phyloP scores from a whole-genome alignment of 2,888 invertebrate genomes.

The Caenorhabditis sp. region DNA sequence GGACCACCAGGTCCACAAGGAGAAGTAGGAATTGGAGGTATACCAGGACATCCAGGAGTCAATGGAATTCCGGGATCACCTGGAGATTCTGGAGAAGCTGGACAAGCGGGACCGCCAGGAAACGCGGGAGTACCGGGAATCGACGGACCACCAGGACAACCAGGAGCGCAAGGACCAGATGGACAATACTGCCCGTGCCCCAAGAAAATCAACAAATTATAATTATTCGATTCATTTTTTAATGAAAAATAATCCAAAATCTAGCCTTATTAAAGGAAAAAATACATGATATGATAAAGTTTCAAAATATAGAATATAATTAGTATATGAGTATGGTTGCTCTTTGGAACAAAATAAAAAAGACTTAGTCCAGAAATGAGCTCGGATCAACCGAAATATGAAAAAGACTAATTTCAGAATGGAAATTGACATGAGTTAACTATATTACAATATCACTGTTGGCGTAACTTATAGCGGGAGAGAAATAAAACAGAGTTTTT shows the following conservation, averaged over 20 bases:
- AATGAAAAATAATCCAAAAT: not conserved
- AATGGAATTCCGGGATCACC: conserved; percentile 35
- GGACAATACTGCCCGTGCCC: conserved; percentile 49
- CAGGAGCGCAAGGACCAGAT: conserved; percentile 36
- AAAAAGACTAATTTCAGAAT: not conserved
- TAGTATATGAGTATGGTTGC: not conserved
- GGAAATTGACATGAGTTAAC: too few relatives aligned
- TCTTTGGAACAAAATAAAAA: not conserved
- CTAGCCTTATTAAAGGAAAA: not conserved
- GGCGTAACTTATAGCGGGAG: too few relatives aligned
- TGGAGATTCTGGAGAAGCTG: conserved; percentile 49
- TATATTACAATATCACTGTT: too few relatives aligned
- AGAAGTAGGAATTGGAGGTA: conserved; percentile 36
- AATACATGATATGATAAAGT: not conserved
- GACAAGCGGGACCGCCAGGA: conserved; percentile 58
- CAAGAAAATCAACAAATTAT: conserved; percentile 5
- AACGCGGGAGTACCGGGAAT: conserved; percentile 34
- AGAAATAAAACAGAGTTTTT: too few relatives aligned
- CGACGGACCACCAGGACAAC: conserved; percentile 19
- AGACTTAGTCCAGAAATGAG: not conserved
- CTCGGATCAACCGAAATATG: not conserved
- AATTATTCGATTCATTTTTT: not conserved
- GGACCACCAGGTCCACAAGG: conserved; percentile 45
- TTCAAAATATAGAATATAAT: not conserved
- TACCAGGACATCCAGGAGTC: conserved; percentile 28